Percentiles rank a stretch among this genome's conserved stretches.
Evolutionary conservation across 2,888 invertebrate species (phyloP).

Genomic region (Netelia melanura): DNA sequence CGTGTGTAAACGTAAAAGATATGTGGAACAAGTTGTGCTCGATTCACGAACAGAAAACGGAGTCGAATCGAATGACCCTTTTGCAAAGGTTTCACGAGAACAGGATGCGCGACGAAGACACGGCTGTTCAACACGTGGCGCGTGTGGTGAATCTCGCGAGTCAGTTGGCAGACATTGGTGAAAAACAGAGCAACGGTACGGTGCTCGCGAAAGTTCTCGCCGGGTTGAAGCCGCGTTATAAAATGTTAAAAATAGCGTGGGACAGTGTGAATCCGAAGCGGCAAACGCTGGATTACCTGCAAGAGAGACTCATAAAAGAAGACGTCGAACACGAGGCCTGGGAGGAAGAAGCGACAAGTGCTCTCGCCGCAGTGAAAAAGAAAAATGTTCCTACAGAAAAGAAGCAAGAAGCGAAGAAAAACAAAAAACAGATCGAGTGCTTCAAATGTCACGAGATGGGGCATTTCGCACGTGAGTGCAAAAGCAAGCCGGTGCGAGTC

Average conservation of each 20-base stretch:
- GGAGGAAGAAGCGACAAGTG: conserved; percentile 24
- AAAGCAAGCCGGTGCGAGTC: too few relatives aligned
- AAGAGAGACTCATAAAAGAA: conserved; percentile 46
- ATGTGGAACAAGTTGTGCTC: conserved; percentile 55
- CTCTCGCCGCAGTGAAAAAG: not conserved
- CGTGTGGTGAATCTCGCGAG: conserved; percentile 20
- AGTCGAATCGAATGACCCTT: conserved; percentile 11
- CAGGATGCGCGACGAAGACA: conserved; percentile 23
- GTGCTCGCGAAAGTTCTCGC: not conserved
- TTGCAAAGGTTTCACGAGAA: conserved; percentile 27
- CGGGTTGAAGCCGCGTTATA: not conserved
- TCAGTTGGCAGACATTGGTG: conserved; percentile 31
- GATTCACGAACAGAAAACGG: conserved; percentile 64
- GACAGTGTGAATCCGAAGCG: conserved; percentile 38
- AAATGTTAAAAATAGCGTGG: conserved; percentile 34
- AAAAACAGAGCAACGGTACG: not conserved
- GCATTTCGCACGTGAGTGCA: too few relatives aligned
- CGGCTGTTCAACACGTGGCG: conserved; percentile 42
- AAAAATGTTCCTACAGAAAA: conserved; percentile 1
- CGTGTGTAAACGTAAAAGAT: conserved; percentile 52
- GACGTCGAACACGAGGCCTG: conserved; percentile 22
- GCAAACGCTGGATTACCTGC: conserved; percentile 46
- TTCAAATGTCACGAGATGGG: not conserved
- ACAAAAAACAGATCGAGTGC: conserved; percentile 54
- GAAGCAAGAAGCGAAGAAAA: conserved; percentile 23